These are phyloP conservation scores for Tachina fera DNA, from an alignment of 2,888 invertebrate species.

Conservation along the genomic window DNA sequence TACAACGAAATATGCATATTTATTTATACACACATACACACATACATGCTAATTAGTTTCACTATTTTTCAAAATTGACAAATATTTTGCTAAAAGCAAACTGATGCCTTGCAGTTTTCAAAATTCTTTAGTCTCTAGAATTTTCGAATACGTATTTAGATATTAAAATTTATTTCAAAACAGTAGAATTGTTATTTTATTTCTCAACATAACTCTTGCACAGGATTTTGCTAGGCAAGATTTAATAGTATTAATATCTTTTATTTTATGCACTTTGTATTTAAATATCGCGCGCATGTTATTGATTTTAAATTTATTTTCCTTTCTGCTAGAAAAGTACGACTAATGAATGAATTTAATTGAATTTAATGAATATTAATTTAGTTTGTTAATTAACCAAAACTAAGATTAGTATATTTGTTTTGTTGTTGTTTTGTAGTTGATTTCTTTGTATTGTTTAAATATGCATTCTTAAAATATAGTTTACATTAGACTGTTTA, in stretches of 20 bases:
- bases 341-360: too few relatives aligned
- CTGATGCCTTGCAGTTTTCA: too few relatives aligned
- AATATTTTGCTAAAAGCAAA: too few relatives aligned
- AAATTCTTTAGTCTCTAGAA: too few relatives aligned
- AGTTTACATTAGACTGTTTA: constrained; percentile 44
- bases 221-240: background rate
- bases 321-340: background rate
- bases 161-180: background rate
- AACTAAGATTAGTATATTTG: constrained; percentile 6
- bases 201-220: background rate
- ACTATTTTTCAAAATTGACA: too few relatives aligned
- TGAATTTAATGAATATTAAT: background rate
- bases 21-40: too few relatives aligned
- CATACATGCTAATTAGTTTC: too few relatives aligned
- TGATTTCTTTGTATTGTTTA: constrained; percentile 3
- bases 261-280: background rate
- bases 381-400: constrained; percentile 6
- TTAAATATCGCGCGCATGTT: background rate
- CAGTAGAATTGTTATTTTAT: background rate
- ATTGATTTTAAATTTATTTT: background rate
- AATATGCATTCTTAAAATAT: constrained; percentile 32
- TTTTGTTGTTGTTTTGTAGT: constrained; percentile 29
- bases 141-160: too few relatives aligned
- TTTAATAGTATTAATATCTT: background rate
- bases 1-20: too few relatives aligned